Conservation (phyloP, 2,113 vertebrate species). For the Odontesthes bonariensis region DNA sequence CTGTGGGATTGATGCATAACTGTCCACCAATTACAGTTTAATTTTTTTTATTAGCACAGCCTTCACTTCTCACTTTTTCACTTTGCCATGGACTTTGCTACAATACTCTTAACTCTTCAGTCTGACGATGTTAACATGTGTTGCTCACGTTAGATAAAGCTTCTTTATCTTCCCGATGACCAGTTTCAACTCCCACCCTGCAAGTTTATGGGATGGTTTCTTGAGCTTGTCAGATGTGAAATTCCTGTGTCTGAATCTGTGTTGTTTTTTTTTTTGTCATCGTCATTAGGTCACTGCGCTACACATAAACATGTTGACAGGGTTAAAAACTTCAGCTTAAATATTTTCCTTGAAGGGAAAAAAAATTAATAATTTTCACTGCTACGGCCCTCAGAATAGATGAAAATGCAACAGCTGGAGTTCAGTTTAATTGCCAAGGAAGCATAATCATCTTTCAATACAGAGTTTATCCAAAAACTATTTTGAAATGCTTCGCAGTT, state of each 20-base stretch:
- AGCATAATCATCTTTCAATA: background rate
- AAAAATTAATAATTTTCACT: background rate
- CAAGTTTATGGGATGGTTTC: background rate
- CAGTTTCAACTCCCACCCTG: background rate
- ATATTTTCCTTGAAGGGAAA: background rate
- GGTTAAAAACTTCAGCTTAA: background rate
- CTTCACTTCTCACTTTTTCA: too few relatives aligned
- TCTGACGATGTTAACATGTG: background rate
- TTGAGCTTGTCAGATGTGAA: too few relatives aligned
- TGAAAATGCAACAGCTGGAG: background rate
- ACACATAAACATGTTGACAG: background rate
- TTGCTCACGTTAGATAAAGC: background rate
- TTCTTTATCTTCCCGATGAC: too few relatives aligned
- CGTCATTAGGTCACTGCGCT: background rate
- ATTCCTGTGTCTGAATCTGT: too few relatives aligned
- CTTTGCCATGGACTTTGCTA: background rate
- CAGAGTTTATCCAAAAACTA: background rate
- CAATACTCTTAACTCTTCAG: background rate
- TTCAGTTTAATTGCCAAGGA: background rate
- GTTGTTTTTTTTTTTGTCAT: background rate
- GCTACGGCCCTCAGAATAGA: background rate
- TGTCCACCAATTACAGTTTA: too few relatives aligned
- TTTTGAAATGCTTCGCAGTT: conserved; percentile 4
- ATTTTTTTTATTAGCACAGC: too few relatives aligned
- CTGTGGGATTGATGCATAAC: too few relatives aligned